phyloP scores from a whole-genome alignment of 2,113 vertebrate genomes.

The Caranx ignobilis region DNA sequence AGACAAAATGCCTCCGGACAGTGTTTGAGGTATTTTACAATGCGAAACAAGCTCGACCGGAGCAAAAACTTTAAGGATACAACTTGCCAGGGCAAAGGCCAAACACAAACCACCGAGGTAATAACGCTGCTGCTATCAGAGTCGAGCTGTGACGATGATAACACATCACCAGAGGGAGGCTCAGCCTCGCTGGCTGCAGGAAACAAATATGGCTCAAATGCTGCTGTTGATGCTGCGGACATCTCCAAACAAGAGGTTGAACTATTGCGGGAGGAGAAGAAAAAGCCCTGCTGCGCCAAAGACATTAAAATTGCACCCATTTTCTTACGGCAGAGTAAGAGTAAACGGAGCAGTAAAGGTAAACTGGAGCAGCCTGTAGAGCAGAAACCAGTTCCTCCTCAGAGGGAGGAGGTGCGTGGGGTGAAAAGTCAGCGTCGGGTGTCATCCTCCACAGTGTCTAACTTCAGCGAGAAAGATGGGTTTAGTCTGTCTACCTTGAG shows the following conservation, averaged over 20 bases:
- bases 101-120: background rate
- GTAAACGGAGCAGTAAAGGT: background rate
- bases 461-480: slow-evolving; percentile 77
- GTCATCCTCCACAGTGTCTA: slow-evolving; percentile 61
- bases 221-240: background rate
- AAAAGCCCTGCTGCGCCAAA: background rate
- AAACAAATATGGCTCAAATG: background rate
- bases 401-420: background rate
- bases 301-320: slow-evolving; percentile 39
- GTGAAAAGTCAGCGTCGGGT: background rate
- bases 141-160: slow-evolving; percentile 1
- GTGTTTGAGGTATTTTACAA: background rate
- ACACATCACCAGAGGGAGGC: background rate
- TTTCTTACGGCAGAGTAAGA: slow-evolving; percentile 17
- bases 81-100: background rate
- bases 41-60: slow-evolving; percentile 52
- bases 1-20: background rate
- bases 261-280: background rate
- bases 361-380: background rate
- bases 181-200: background rate
- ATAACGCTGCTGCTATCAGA: slow-evolving; percentile 16
- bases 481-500: slow-evolving; percentile 50
- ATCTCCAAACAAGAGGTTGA: slow-evolving; percentile 8
- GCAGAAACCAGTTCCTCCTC: background rate
- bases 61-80: background rate